Evolutionary conservation across 2,113 vertebrate genomes (phyloP).

Genomic region (Brienomyrus longianalis): DNA sequence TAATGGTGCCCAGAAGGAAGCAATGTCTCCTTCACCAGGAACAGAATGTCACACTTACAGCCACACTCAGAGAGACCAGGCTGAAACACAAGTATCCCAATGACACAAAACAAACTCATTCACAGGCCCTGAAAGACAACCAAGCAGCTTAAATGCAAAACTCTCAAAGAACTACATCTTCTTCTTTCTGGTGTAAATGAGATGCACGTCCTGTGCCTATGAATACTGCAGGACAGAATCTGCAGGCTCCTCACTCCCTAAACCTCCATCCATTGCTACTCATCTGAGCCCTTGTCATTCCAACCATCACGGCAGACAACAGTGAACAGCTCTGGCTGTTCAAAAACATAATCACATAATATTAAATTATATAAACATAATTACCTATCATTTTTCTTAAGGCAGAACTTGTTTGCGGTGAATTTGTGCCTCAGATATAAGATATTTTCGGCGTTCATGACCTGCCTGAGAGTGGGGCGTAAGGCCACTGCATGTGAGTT

Average conservation of each 20-base stretch:
- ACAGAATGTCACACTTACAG: neutral
- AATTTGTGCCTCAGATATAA: neutral
- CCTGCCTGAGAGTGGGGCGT: neutral
- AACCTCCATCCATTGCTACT: neutral
- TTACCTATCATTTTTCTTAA: neutral
- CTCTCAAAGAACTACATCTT: neutral
- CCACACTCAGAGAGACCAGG: neutral
- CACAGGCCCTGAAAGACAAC: neutral
- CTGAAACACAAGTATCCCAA: neutral
- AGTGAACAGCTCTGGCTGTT: neutral
- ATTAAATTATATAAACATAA: neutral
- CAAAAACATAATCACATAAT: neutral
- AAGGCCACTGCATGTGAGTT: neutral
- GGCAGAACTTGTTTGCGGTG: neutral
- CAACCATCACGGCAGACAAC: neutral
- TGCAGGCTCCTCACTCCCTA: neutral
- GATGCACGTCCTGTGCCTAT: neutral
- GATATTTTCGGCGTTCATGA: neutral
- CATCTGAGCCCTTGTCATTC: neutral
- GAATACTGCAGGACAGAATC: neutral
- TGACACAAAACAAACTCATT: neutral
- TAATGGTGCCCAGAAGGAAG: no score
- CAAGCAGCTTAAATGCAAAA: neutral
- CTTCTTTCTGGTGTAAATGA: neutral
- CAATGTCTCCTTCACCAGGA: neutral